A percentile compares a stretch with the other conserved stretches of the same genome.
These are phyloP conservation scores for Hafferia zeledoni DNA, from an alignment of 2,797 vertebrate genomes.

Conservation along the genomic window DNA sequence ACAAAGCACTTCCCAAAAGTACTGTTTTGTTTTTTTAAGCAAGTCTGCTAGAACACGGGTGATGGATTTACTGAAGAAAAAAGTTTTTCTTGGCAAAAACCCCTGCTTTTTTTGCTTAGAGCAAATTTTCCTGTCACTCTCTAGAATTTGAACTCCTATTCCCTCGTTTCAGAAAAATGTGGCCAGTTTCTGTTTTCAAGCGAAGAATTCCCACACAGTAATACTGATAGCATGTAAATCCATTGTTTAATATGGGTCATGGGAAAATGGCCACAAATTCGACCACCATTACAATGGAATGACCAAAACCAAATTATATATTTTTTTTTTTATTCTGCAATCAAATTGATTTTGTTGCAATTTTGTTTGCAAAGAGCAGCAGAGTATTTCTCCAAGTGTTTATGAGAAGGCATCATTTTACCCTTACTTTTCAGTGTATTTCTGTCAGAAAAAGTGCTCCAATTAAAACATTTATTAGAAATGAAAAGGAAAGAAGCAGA, in stretches of 20 bases:
- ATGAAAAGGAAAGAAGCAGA: neutral
- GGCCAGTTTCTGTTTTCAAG: conserved; percentile 28
- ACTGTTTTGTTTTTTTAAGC: conserved; percentile 65
- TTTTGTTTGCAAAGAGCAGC: neutral
- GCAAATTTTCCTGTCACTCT: conserved; percentile 57
- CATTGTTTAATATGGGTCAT: conserved; percentile 25
- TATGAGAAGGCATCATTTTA: neutral
- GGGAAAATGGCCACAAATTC: conserved; percentile 21
- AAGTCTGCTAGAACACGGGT: conserved; percentile 55
- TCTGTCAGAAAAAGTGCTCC: neutral
- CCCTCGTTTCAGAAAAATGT: conserved; percentile 35
- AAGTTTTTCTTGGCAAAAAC: conserved; percentile 58
- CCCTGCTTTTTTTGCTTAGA: conserved; percentile 21
- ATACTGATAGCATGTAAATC: neutral
- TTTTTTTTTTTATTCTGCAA: neutral
- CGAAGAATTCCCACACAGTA: conserved; percentile 50
- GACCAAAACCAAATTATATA: neutral
- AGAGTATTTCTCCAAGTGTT: neutral
- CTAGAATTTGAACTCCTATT: conserved; percentile 57
- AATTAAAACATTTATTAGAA: neutral
- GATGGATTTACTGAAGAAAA: conserved; percentile 62
- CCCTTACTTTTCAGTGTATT: neutral
- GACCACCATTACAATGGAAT: neutral
- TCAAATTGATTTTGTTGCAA: neutral
- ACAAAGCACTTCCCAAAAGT: conserved; percentile 72